Evolutionary conservation across 2,113 vertebrate species (phyloP), one percentile per base, ranked within the genome.

Genomic region (Cebus imitator): DNA sequence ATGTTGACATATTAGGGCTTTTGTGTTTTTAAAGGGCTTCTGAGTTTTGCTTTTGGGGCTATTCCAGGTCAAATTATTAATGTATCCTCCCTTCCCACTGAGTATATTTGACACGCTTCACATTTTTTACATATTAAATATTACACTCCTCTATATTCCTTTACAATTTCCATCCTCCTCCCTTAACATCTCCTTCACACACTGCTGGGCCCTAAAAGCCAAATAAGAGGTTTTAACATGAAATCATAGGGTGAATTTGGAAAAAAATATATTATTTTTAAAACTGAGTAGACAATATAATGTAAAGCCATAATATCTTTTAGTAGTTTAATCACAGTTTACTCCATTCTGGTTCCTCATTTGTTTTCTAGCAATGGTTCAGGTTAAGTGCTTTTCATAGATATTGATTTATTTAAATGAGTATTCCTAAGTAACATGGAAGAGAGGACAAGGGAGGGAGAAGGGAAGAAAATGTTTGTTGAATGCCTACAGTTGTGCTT

Each of bases 51-150:
- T 96, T 93, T 87, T 96, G 81, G 61, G 50, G 12, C 48, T 78
- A 83, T 97, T 97, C 48, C 78, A 91, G 80, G 78, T 96, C 75
- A 98, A 80, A 37, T 96, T 90, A 95, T 95, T 90, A 95, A 96
- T 30, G 8, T 81, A 90, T 37, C 61, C 64, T 96, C 95, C 78
- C 76, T 97, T 83, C 72, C 52, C 52, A 2, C 17, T 32, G 40
- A 97, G 27, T 93, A 83, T 83, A 90, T 83, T 93, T 61, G 50
- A 86, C 88, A 94, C 52, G 16, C 25, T 96, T 87, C 88, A 72
- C 11, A 57, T 92, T 96, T 97, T 97, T 98, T 45, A 40, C 73
- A 88, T 66, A 90, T 16, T 81, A 64, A 55, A 94, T 85, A 68
- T 91, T 96, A 78, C 91, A 66, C 43, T 72, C 55, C 70, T 37